Evolutionary conservation across 2,888 invertebrate species (phyloP).

Genomic region (Pycnomerus fuliginosus): DNA sequence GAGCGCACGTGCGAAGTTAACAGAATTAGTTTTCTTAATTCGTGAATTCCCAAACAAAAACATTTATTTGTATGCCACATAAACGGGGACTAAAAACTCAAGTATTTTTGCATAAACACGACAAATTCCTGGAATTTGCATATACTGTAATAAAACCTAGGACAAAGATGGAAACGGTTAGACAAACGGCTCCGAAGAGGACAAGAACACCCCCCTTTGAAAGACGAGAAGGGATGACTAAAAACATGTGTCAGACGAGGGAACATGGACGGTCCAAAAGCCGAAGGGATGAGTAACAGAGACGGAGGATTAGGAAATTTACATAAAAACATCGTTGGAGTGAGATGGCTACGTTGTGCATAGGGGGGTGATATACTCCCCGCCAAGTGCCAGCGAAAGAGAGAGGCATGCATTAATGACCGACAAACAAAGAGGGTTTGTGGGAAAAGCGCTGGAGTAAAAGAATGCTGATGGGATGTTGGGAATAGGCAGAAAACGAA

Average conservation of each 20-base stretch:
- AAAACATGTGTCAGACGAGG: conserved; percentile 49
- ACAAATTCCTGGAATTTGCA: conserved; percentile 49
- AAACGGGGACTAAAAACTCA: conserved; percentile 42
- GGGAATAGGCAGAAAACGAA: conserved; percentile 27
- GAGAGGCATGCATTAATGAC: conserved; percentile 43
- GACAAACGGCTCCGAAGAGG: conserved; percentile 14
- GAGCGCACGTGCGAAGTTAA: conserved; percentile 27
- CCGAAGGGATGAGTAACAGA: conserved; percentile 42
- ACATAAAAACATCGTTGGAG: conserved; percentile 38
- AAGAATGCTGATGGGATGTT: conserved; percentile 24
- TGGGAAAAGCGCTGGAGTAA: conserved; percentile 25
- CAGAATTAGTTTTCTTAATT: conserved; percentile 46
- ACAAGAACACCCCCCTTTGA: conserved; percentile 14
- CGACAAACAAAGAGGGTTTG: conserved; percentile 40
- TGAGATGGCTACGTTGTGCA: conserved; percentile 28
- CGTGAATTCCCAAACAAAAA: conserved; percentile 43
- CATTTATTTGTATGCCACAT: conserved; percentile 43
- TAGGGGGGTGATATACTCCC: conserved; percentile 20
- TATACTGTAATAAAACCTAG: conserved; percentile 41
- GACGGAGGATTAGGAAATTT: conserved; percentile 41
- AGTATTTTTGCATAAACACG: conserved; percentile 50
- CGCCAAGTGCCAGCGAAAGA: conserved; percentile 40
- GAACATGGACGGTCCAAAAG: conserved; percentile 41
- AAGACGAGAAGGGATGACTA: conserved; percentile 37
- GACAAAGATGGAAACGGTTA: conserved; percentile 11